Percentiles rank a stretch among this genome's conserved stretches.
These are phyloP conservation scores for Scyliorhinus canicula DNA, from an alignment of 2,797 vertebrate genomes.

Conservation along the genomic window DNA sequence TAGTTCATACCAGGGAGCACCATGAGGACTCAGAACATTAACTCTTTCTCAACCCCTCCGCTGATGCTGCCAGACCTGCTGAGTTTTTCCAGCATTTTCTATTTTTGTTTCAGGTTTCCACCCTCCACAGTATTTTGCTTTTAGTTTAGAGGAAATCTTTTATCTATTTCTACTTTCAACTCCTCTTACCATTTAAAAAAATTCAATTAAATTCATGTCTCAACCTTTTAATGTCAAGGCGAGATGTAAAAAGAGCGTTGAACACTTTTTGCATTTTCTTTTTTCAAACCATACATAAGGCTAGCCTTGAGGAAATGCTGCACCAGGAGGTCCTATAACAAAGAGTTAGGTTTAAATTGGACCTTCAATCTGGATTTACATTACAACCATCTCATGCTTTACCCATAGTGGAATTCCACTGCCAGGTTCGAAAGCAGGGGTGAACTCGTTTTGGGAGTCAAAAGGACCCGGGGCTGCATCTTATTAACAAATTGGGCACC, in stretches of 20 bases:
- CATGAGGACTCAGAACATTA: no score
- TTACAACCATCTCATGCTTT: neutral
- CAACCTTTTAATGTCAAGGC: neutral
- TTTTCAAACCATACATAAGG: neutral
- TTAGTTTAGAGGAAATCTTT: no score
- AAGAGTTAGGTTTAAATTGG: neutral
- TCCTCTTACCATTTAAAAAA: neutral
- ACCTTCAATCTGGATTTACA: neutral
- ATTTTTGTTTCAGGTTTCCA: no score
- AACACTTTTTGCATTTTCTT: neutral
- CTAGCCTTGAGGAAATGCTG: neutral
- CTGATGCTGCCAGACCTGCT: no score
- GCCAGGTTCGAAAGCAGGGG: no score
- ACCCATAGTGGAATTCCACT: neutral
- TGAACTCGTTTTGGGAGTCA: no score
- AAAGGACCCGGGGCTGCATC: no score
- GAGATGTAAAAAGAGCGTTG: neutral
- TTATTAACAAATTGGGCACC: no score
- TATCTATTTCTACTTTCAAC: neutral
- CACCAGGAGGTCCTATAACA: neutral
- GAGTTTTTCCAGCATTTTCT: no score
- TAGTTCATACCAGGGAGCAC: no score
- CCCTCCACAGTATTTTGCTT: no score
- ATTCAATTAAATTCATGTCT: neutral
- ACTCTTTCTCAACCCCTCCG: no score